Percentiles rank a stretch among this genome's conserved stretches.
Conservation (phyloP, 2,797 vertebrate genomes). For the Myripristis jacobus region DNA sequence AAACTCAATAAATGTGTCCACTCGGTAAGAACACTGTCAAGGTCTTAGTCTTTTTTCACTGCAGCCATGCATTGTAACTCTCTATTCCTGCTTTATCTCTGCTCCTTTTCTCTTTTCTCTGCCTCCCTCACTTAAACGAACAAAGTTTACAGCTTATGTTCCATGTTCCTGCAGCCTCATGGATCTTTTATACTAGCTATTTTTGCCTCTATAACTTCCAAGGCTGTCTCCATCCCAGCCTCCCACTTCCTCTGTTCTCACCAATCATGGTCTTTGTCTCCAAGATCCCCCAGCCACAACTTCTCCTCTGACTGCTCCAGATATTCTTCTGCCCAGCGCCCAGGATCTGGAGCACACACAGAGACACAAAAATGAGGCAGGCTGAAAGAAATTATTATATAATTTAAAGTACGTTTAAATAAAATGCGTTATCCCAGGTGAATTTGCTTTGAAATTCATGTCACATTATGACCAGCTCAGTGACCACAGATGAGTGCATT, state of each 20-base stretch:
- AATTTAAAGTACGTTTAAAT: background rate
- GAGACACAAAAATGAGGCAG: conserved; percentile 3
- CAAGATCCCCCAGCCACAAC: conserved; percentile 93
- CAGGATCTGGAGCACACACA: conserved; percentile 84
- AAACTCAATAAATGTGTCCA: conserved; percentile 14
- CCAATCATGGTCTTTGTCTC: conserved; percentile 91
- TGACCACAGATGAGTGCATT: background rate
- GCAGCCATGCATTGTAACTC: conserved; percentile 8
- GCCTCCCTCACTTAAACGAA: background rate
- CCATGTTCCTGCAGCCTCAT: conserved; percentile 6
- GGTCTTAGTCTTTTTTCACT: conserved; percentile 4
- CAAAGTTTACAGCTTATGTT: background rate
- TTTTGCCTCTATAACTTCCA: conserved; percentile 28
- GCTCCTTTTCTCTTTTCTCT: conserved; percentile 9
- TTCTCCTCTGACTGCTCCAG: conserved; percentile 98
- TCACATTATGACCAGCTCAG: conserved; percentile 1
- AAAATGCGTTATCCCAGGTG: conserved; percentile 6
- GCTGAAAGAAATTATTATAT: conserved; percentile 17
- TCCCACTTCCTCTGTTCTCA: conserved; percentile 73
- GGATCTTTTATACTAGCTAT: conserved; percentile 10
- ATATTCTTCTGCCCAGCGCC: conserved; percentile 98
- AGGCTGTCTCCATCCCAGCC: background rate
- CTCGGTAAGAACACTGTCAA: conserved; percentile 22
- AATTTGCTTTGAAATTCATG: conserved; percentile 15
- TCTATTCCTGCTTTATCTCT: background rate